Evolutionary conservation across 2,888 invertebrate species (phyloP), one percentile per base, ranked within the genome.

Genomic region (Stenoptilia bipunctidactyla): DNA sequence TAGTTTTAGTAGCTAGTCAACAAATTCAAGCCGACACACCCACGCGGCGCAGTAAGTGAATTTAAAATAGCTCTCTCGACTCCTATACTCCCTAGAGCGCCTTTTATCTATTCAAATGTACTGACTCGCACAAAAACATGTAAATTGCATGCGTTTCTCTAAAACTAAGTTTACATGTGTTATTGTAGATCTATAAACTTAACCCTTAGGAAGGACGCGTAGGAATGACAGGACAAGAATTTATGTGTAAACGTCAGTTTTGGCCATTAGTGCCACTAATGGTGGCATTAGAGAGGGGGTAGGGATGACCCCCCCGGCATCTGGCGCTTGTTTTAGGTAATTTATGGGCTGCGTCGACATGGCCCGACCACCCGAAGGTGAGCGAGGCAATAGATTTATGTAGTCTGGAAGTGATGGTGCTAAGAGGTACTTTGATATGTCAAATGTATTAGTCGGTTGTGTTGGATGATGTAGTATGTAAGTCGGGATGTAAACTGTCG

Each of bases 321-420:
- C 79, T 82, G 82, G 69, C 73, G 79, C 83, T 82, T 83, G 83
- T 83, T 83, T 80, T 79, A 76, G 61, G 69, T 82, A 82, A 83
- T 83, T 82, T 83, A 82, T 80, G 70, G 66, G 59, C 58, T 55
- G 54, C 61, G 59, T 54, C 66, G 68, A 66, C 74, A 68, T 61
- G 65, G 59, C 65, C 61, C 58, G 56, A 55, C 60, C 61, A 54
- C 61, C 56, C 49, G 63, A 55, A 66, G 73, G 72, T 74, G 73
- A 66, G 63, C 57, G 40, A 41, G 45, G 41, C 38, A 30, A 13
- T 33, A 8, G 1, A 35, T 48, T 43, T 41, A 43, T 25, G 20
- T 5, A 1, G 4, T 10, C 61, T 69, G 45, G 65, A 70, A 51
- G 58, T 42, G 63, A n/a, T 43, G 30, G 20, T 8, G 20, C 20